These are phyloP conservation scores for Dolichomitus sp. DNA, from an alignment of 2,888 invertebrate species.

Conservation along the genomic window DNA sequence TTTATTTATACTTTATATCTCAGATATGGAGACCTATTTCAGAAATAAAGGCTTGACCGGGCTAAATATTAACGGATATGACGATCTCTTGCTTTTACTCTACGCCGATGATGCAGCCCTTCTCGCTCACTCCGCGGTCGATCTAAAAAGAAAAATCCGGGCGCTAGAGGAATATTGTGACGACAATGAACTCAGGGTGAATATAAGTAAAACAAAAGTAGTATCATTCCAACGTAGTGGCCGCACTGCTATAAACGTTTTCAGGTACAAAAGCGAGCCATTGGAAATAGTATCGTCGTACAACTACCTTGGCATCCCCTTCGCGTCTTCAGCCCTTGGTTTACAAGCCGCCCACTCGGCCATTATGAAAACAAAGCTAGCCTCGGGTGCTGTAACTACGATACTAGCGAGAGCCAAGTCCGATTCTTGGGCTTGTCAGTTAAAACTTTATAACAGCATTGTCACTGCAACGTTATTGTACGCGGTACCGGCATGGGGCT, in stretches of 20 bases:
- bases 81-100: constrained; percentile 3
- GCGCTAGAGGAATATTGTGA: constrained; percentile 58
- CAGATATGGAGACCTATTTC: constrained; percentile 53
- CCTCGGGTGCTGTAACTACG: not conserved
- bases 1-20: constrained; percentile 56
- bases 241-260: constrained; percentile 9
- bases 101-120: constrained; percentile 67
- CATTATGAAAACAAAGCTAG: constrained; percentile 22
- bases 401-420: constrained; percentile 10
- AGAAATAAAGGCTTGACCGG: constrained; percentile 44
- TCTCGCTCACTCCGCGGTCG: constrained; percentile 32
- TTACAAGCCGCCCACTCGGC: not conserved
- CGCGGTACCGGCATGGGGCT: constrained; percentile 26
- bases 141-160: constrained; percentile 53
- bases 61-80: constrained; percentile 50
- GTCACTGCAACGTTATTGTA: not conserved
- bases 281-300: constrained; percentile 25
- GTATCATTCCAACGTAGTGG: constrained; percentile 51
- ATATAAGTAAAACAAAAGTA: constrained; percentile 68
- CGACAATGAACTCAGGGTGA: constrained; percentile 55
- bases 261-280: constrained; percentile 9
- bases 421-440: not conserved
- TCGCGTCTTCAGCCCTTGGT: constrained; percentile 1
- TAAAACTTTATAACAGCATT: constrained; percentile 9
- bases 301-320: constrained; percentile 37